Percentiles rank a stretch among this genome's conserved stretches.
Conservation (phyloP, 1,140 invertebrate species). For the Macrotrachela quadricornifera region DNA sequence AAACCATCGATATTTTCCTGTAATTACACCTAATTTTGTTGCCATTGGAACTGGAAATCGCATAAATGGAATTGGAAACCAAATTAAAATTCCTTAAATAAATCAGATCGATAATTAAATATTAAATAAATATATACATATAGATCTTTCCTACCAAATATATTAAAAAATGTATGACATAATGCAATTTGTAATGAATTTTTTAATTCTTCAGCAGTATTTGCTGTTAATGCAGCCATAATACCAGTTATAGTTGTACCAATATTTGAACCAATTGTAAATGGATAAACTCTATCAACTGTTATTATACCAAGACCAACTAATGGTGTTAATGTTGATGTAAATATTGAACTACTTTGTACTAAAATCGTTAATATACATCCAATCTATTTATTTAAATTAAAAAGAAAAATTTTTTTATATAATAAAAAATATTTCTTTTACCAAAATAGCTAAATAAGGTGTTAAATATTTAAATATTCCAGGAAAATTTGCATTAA, state of each 20-base stretch:
- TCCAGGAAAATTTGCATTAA: slow-evolving; percentile 37
- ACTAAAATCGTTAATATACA: slow-evolving; percentile 38
- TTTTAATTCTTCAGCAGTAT: slow-evolving; percentile 16
- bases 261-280: slow-evolving; percentile 41
- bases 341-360: slow-evolving; percentile 43
- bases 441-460: no score
- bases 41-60: slow-evolving; percentile 36
- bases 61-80: slow-evolving; percentile 5
- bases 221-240: slow-evolving; percentile 35
- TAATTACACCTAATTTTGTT: slow-evolving; percentile 33
- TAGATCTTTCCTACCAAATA: slow-evolving; percentile 27
- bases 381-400: slow-evolving; percentile 23
- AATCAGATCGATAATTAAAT: neutral
- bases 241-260: slow-evolving; percentile 41
- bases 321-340: slow-evolving; percentile 41
- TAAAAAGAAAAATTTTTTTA: no score
- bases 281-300: slow-evolving; percentile 39
- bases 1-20: slow-evolving; percentile 39
- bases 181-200: slow-evolving; percentile 38
- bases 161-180: slow-evolving; percentile 42
- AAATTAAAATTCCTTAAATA: slow-evolving; percentile 6
- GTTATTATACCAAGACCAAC: slow-evolving; percentile 39
- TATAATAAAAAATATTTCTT: no score
- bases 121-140: neutral
- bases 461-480: neutral